These are phyloP conservation scores for Mythimna vitellina DNA, from an alignment of 2,888 invertebrate species.

Conservation along the genomic window DNA sequence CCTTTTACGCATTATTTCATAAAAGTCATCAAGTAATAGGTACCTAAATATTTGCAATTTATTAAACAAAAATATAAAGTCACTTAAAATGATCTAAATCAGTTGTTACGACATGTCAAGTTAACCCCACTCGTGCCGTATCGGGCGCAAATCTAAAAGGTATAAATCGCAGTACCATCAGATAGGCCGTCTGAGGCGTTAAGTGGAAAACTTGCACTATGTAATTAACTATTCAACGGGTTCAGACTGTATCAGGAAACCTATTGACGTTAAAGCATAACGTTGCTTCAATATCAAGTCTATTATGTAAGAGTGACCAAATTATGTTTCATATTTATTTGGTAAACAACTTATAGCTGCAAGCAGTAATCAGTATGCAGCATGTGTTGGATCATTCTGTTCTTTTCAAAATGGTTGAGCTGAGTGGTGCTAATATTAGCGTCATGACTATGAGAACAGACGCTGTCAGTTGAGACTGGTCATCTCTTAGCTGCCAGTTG, in stretches of 20 bases:
- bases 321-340: not conserved
- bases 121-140: conserved; percentile 60
- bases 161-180: conserved; percentile 80
- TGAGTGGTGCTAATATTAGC: no score
- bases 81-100: conserved; percentile 56
- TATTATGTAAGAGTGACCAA: not conserved
- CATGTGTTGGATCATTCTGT: no score
- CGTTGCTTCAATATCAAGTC: conserved; percentile 50
- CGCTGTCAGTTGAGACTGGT: no score
- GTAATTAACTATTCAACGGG: conserved; percentile 87
- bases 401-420: no score
- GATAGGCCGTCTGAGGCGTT: conserved; percentile 81
- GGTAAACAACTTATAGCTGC: no score
- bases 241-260: conserved; percentile 61
- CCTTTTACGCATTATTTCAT: no score
- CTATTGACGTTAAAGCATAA: conserved; percentile 75
- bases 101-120: conserved; percentile 61
- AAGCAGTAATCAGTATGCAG: no score
- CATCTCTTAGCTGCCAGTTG: no score
- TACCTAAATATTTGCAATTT: not conserved
- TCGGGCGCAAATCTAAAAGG: conserved; percentile 74
- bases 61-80: conserved; percentile 28
- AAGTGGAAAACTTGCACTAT: conserved; percentile 85
- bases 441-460: no score
- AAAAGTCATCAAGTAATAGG: not conserved